Percentiles rank a stretch among this genome's conserved stretches.
Conservation (phyloP, 2,113 vertebrate genomes). For the Mesocricetus auratus region DNA sequence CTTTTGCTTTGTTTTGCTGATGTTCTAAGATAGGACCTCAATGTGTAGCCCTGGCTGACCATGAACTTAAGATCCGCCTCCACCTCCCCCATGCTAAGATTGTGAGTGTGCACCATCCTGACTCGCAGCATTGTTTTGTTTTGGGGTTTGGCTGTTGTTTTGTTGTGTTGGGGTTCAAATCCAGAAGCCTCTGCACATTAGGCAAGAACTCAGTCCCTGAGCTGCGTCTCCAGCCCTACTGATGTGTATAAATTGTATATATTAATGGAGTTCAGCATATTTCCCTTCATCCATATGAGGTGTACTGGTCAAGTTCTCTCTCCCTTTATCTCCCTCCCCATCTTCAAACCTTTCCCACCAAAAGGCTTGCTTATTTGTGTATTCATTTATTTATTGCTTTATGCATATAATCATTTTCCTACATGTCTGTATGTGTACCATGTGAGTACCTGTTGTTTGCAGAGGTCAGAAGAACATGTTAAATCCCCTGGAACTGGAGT, state of each 20-base stretch:
- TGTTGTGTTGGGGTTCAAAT: background rate
- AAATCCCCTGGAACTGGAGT: background rate
- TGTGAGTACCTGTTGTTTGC: background rate
- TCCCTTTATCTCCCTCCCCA: background rate
- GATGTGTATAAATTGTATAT: background rate
- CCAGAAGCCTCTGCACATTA: background rate
- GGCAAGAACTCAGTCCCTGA: background rate
- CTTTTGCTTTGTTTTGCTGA: background rate
- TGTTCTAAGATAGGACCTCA: background rate
- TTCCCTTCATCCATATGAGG: too few species aligned
- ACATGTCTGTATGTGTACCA: background rate
- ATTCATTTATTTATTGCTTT: background rate
- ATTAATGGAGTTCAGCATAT: background rate
- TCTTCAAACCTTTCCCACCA: background rate
- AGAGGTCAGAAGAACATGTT: background rate
- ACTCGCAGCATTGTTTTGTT: background rate
- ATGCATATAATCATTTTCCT: background rate
- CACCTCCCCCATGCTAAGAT: background rate
- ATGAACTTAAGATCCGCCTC: background rate
- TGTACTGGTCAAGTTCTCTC: background rate
- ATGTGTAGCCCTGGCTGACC: background rate
- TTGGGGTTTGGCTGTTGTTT: background rate
- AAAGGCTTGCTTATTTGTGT: too few species aligned
- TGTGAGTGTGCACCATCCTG: background rate
- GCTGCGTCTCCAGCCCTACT: background rate